phyloP scores from a whole-genome alignment of 1,140 invertebrate species.

The Centruroides vittatus region DNA sequence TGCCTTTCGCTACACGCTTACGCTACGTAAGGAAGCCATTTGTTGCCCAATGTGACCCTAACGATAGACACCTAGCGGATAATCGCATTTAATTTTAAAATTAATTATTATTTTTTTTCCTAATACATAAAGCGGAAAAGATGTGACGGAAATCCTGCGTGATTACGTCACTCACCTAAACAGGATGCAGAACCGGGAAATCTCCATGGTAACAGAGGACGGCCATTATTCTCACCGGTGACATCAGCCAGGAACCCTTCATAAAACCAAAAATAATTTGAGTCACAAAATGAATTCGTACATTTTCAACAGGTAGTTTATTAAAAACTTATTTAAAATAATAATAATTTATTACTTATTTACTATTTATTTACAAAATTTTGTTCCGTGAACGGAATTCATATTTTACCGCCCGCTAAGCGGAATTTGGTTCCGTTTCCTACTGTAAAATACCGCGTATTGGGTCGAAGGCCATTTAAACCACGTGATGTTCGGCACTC shows the following conservation, averaged over 20 bases:
- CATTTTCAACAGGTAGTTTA: not conserved
- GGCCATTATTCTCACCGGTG: conserved; percentile 42
- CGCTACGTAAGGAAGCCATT: no score
- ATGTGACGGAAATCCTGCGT: no score
- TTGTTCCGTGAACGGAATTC: not conserved
- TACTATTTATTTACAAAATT: no score
- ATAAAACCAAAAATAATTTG: not conserved
- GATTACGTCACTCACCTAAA: conserved; percentile 37
- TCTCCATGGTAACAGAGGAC: conserved; percentile 58
- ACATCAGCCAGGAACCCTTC: conserved; percentile 19
- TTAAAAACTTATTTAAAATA: not conserved
- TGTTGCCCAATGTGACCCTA: no score
- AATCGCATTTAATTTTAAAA: no score
- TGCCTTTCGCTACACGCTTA: no score
- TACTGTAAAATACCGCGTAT: no score
- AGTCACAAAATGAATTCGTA: not conserved
- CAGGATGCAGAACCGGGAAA: conserved; percentile 47
- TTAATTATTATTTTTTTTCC: no score
- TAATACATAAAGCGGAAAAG: no score
- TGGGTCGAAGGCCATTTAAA: no score
- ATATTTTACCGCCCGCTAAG: not conserved
- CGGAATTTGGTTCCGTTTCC: not conserved
- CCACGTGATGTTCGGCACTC: no score
- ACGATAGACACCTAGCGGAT: no score
- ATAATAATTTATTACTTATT: not conserved